A percentile compares a stretch with the other conserved stretches of the same genome.
phyloP scores from a whole-genome alignment of 2,797 vertebrate species.

The Orientallactaga sibirica region DNA sequence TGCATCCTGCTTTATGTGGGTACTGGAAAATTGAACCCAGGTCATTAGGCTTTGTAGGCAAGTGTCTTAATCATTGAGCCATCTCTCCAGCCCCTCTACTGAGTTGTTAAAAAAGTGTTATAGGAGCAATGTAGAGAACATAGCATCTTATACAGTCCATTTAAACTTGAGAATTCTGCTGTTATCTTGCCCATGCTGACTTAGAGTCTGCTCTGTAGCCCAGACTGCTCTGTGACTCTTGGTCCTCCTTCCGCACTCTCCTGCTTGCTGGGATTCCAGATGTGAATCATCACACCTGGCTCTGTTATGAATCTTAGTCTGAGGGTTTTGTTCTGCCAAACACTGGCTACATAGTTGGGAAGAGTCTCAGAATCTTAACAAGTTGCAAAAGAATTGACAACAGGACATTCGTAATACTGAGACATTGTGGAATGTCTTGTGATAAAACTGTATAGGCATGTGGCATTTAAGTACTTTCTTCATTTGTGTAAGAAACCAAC shows the following conservation, averaged over 20 bases:
- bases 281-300: background rate
- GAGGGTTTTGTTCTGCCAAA: background rate
- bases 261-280: background rate
- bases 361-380: slow-evolving; percentile 29
- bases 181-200: background rate
- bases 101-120: background rate
- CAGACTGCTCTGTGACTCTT: background rate
- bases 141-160: background rate
- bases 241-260: background rate
- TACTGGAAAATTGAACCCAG: no score
- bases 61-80: no score
- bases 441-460: background rate
- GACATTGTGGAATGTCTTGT: background rate
- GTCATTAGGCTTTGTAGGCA: no score
- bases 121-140: background rate
- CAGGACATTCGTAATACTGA: background rate
- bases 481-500: slow-evolving; percentile 49
- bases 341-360: background rate
- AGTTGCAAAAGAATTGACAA: slow-evolving; percentile 15
- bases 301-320: slow-evolving; percentile 38
- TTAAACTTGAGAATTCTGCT: background rate
- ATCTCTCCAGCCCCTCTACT: background rate
- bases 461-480: background rate
- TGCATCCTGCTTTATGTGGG: no score
- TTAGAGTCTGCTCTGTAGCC: background rate